Evolutionary conservation across 2,888 invertebrate genomes (phyloP), one percentile per base, ranked within the genome.

Genomic region (Ophonus ardosiacus): DNA sequence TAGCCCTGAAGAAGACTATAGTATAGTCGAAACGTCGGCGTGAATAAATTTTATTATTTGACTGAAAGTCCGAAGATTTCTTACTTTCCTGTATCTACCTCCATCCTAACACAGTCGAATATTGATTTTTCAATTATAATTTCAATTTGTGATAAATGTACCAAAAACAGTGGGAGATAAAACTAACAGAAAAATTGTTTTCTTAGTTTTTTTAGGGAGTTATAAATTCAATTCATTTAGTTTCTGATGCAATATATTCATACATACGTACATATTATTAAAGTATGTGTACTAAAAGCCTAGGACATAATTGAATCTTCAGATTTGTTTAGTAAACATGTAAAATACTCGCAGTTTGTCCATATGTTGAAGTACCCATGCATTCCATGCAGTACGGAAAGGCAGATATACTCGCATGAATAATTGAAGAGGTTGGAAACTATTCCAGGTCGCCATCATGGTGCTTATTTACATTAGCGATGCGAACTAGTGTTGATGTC

Each of bases 381-480:
- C 24, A 18, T 8, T 21, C 5, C 63, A 18, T 18, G 63, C 24
- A 18, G 24, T 21, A 21, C 63, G 38, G 38, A 68, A 21, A 68
- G 31, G 68, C 15, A 68, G 57, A 79, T 82, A 82, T 71, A 68
- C 82, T n/a, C 56, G 31, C 71, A 82, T 82, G 82, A 82, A 82
- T 82, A 82, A 82, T 82, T 82, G 82, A 82, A 82, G 71, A 82
- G 71, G 24, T 82, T 68, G 40, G 71, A 71, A 82, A 82, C 82
- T 68, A 82, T 82, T 82, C 57, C 82, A 82, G 82, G 82, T 82
- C 65, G 82, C 38, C 79, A 38, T 80, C 79, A 17, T 80, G 79
- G 21, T 57, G 82, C 82, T 82, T 82, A 82, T 82, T 82, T 82
- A 82, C 82, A 82, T 82, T 82, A 82, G 71, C 63, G 38, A 71